These are phyloP conservation scores for Zaprionus taronus DNA, from an alignment of 1,140 invertebrate species.

Conservation along the genomic window DNA sequence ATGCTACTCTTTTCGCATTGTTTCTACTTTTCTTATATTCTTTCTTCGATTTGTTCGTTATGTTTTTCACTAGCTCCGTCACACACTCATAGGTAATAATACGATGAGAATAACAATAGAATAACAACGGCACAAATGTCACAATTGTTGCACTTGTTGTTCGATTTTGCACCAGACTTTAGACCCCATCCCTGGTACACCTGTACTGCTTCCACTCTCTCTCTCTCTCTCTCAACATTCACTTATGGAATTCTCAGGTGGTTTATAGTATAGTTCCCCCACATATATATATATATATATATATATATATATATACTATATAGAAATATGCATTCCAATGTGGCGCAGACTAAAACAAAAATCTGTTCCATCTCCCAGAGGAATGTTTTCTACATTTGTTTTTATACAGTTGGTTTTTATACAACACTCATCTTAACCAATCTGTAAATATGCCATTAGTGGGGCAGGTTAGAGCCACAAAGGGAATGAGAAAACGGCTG, in stretches of 20 bases:
- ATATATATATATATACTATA: neutral
- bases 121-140: conserved; percentile 43
- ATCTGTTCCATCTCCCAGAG: conserved; percentile 61
- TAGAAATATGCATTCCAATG: conserved; percentile 43
- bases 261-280: conserved; percentile 40
- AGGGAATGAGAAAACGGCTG: neutral
- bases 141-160: conserved; percentile 48
- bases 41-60: conserved; percentile 48
- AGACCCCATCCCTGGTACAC: neutral
- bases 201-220: neutral
- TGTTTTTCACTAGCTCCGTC: conserved; percentile 36
- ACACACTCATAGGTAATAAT: conserved; percentile 29
- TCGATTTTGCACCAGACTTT: conserved; percentile 7
- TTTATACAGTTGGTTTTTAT: conserved; percentile 50
- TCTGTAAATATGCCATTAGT: conserved; percentile 20
- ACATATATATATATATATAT: neutral
- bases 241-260: conserved; percentile 70
- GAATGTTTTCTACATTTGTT: conserved; percentile 66
- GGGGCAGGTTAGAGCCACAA: conserved; percentile 27
- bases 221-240: neutral
- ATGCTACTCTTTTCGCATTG: conserved; percentile 42
- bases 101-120: conserved; percentile 15
- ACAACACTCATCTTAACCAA: neutral
- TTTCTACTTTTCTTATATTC: conserved; percentile 14
- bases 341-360: conserved; percentile 36